Base-by-base conservation (phyloP, 2,797 vertebrate genomes). In the Hipposideros larvatus region DNA sequence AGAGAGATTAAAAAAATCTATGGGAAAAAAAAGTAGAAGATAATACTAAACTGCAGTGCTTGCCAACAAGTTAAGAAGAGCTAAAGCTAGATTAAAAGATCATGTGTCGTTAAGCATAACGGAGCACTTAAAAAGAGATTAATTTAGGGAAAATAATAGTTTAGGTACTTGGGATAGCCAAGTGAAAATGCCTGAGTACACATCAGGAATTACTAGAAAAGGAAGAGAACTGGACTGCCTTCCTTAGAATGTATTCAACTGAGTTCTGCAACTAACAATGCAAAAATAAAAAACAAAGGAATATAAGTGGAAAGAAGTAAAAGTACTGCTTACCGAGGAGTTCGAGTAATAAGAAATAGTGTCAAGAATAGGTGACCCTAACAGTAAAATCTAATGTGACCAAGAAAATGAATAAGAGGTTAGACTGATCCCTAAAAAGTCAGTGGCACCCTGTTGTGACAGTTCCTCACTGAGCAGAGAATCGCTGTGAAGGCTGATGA, bases 111-210 rank as follows among this genome's bases (percentile, higher is more conserved):
- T 86, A 78, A 87, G 28, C 24, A 91, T 88, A 92, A 71, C 46
- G 2, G n/a, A 89, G 7, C 28, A 53, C 55, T 95, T 74, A 85
- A 53, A 65, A 87, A 57, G 28, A 66, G 21, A 51, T 46, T 95
- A 37, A 1, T 86, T 79, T 86, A 90, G 13, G 48, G 26, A 68
- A 59, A 37, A 37, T 46, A 51, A 51, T 57, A 34, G 80, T 78
- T 96, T 68, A 89, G 66, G 55, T 87, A 34, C n/a, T 92, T 63
- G 82, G 46, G 37, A 34, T 75, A 59, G 75, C 28, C 65, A 85
- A 77, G 13, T 84, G 57, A 94, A 95, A 94, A 75, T 74, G 28
- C 31, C 46, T 8, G n/a, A n/a, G 11, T 73, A 70, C 4, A 28
- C 22, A 61, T 53, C 51, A 51, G 26, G 18, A 90, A 83, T 63